Percentiles rank a stretch among this genome's conserved stretches.
These are phyloP conservation scores for Drosophila colorata DNA, from an alignment of 2,888 invertebrate genomes.

Conservation along the genomic window DNA sequence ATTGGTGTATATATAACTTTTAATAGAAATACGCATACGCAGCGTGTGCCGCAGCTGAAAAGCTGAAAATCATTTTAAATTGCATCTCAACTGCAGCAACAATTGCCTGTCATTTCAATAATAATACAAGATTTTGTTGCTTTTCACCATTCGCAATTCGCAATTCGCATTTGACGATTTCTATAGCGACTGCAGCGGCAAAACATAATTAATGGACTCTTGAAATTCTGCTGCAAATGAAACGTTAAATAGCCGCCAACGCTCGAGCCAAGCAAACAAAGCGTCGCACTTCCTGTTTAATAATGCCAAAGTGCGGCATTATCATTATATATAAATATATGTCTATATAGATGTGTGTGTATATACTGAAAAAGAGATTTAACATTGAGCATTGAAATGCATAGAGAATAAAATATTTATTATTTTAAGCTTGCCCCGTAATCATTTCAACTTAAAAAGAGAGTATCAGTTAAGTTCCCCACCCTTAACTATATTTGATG, in stretches of 20 bases:
- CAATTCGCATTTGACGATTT: constrained; percentile 3
- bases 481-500: too few species aligned
- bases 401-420: too few species aligned
- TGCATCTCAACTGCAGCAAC: constrained; percentile 18
- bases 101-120: constrained; percentile 26
- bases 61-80: not conserved
- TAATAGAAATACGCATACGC: constrained; percentile 31
- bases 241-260: constrained; percentile 43
- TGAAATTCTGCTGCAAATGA: constrained; percentile 36
- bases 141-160: constrained; percentile 14
- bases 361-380: constrained; percentile 1
- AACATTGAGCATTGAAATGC: constrained; percentile 12
- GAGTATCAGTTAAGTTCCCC: too few species aligned
- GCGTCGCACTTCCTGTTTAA: constrained; percentile 45
- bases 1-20: not conserved
- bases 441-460: too few species aligned
- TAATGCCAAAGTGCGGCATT: constrained; percentile 27
- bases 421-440: too few species aligned
- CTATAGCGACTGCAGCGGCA: not conserved
- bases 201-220: constrained; percentile 51
- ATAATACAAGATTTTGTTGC: constrained; percentile 5
- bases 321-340: constrained; percentile 9
- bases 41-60: constrained; percentile 17
- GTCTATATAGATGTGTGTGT: not conserved
- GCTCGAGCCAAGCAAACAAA: constrained; percentile 21